These are phyloP conservation scores for Pelosia muscerda DNA, from an alignment of 2,888 invertebrate species.

Conservation along the genomic window DNA sequence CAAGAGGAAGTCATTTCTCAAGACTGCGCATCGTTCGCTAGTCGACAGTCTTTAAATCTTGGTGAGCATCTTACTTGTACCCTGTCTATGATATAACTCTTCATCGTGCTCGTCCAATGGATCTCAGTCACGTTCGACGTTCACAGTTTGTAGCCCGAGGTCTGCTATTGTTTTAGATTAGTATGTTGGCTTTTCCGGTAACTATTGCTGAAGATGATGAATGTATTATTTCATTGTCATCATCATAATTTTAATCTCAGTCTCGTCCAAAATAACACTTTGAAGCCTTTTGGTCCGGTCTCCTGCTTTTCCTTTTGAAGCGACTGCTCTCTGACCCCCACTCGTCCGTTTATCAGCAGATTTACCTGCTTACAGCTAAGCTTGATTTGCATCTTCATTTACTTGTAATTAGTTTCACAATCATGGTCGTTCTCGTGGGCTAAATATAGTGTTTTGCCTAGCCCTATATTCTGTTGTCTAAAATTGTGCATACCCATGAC, in stretches of 20 bases:
- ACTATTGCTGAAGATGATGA: too few relatives aligned
- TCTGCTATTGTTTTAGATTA: not conserved
- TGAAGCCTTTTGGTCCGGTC: too few relatives aligned
- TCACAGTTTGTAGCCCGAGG: not conserved
- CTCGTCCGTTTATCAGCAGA: not conserved
- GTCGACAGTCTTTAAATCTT: not conserved
- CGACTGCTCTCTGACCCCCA: not conserved
- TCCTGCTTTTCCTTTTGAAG: too few relatives aligned
- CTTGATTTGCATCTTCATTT: too few relatives aligned
- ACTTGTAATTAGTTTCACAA: not conserved
- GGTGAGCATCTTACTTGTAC: not conserved
- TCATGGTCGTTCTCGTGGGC: not conserved
- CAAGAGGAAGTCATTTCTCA: not conserved
- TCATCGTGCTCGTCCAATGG: not conserved
- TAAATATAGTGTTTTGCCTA: not conserved
- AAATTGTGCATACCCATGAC: not conserved
- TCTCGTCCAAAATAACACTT: too few relatives aligned
- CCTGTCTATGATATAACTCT: not conserved
- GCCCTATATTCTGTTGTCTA: not conserved
- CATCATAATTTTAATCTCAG: too few relatives aligned
- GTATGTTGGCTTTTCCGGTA: not conserved
- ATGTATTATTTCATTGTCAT: too few relatives aligned
- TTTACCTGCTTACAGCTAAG: too few relatives aligned
- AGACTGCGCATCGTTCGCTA: not conserved
- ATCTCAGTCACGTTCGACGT: not conserved